Conservation (phyloP, 2,113 vertebrate genomes). For the Prunella fulvescens region DNA sequence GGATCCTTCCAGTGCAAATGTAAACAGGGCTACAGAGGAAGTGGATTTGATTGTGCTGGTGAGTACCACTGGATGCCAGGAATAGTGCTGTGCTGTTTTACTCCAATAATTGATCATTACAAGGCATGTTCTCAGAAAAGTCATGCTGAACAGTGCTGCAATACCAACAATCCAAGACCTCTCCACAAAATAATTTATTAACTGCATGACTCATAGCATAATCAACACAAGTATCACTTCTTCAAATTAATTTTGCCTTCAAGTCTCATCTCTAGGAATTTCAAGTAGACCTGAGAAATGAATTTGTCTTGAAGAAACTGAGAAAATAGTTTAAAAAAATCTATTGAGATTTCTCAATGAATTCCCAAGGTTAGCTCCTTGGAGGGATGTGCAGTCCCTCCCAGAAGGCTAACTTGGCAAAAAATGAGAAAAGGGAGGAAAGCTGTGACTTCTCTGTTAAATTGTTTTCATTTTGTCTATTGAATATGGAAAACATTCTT, state of each 20-base stretch:
- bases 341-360: not conserved
- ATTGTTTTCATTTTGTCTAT: not conserved
- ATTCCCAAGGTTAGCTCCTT: not conserved
- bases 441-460: not conserved
- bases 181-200: not conserved
- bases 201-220: not conserved
- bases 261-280: not conserved
- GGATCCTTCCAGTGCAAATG: conserved; percentile 93
- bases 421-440: not conserved
- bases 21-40: conserved; percentile 88
- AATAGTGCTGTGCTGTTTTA: not conserved
- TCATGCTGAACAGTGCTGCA: not conserved
- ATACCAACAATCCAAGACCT: not conserved
- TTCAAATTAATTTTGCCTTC: not conserved
- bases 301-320: not conserved
- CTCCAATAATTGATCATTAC: not conserved
- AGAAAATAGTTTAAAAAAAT: not conserved
- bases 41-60: conserved; percentile 87
- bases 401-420: not conserved
- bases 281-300: not conserved
- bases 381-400: not conserved
- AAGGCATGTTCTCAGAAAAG: not conserved
- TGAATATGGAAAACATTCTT: not conserved
- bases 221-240: not conserved
- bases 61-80: conserved; percentile 59